A percentile compares a stretch with the other conserved stretches of the same genome.
Conservation (phyloP, 2,888 invertebrate species). For the Drosophila conformis region DNA sequence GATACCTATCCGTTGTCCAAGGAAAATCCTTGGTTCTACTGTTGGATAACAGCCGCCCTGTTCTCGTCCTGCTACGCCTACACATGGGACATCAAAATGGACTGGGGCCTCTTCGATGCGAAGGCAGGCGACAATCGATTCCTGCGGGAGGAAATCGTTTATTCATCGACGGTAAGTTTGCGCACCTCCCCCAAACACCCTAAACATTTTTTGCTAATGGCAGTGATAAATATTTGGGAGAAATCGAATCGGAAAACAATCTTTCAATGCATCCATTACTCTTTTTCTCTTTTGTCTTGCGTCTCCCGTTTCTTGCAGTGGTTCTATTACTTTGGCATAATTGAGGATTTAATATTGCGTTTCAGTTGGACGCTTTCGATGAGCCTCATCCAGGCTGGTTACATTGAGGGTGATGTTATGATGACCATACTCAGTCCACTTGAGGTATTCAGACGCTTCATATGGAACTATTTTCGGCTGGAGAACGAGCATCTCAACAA, state of each 20-base stretch:
- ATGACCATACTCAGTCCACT: constrained; percentile 88
- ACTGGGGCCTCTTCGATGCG: constrained; percentile 93
- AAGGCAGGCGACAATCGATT: constrained; percentile 91
- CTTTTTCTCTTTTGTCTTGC: constrained; percentile 2
- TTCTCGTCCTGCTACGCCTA: constrained; percentile 92
- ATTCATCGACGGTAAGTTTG: constrained; percentile 89
- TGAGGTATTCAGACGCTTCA: constrained; percentile 91
- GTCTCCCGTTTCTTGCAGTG: constrained; percentile 83
- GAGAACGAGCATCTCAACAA: constrained; percentile 96
- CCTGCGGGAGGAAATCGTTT: constrained; percentile 92
- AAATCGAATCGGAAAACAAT: constrained; percentile 53
- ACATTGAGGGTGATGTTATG: constrained; percentile 89
- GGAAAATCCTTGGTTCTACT: constrained; percentile 89
- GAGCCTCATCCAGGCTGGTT: constrained; percentile 88
- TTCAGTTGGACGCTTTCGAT: constrained; percentile 92
- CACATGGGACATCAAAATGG: constrained; percentile 95
- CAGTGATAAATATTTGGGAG: constrained; percentile 68
- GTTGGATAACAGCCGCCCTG: constrained; percentile 89
- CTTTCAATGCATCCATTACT: constrained; percentile 59
- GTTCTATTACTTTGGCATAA: constrained; percentile 93
- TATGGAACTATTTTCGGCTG: constrained; percentile 95
- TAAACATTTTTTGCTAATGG: constrained; percentile 50
- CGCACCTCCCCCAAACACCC: not conserved
- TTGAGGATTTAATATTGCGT: constrained; percentile 91
- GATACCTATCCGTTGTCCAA: constrained; percentile 82